Evolutionary conservation across 2,888 invertebrate genomes (phyloP), one percentile per base, ranked within the genome.

Genomic region (Diarsia mendica): DNA sequence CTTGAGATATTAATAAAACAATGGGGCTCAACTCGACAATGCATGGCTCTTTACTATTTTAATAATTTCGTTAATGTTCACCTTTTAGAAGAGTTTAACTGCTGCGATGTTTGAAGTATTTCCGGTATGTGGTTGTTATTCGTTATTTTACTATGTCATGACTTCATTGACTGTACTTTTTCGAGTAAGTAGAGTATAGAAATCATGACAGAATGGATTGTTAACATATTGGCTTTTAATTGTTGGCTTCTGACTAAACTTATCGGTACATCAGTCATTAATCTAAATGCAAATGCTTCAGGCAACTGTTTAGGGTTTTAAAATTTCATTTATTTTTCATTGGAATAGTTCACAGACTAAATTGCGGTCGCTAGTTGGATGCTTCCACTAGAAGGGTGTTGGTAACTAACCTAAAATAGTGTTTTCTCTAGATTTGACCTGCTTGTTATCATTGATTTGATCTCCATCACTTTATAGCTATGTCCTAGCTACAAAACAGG

Each of bases 161-260:
- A 67, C 48, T 64, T 80, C 72, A 78, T 83, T 79, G 73, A 80
- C 81, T 78, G 75, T 77, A 75, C 74, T 75, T 85, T 73, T 83
- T 83, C 65, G 58, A 79, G 67, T 75, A 39, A 55, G 63, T 82
- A 66, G 51, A 46, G 63, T 75, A n/a, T n/a, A 81, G 67, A 76
- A 0, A 65, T 65, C 51, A 76, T 58, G 13, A 48, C 13, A 33
- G 65, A 70, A 48, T 39, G 33, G n/a, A 1, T 69, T 69, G 3
- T 18, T 44, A 51, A 68, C 23, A 20, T 55, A n/a, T 60, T 46
- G 8, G 48, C 28, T 66, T 75, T n/a, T 55, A n/a, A 44, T 75
- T 65, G 6, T 46, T 60, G n/a, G 6, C 60, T 46, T 61, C 44
- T 51, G 5, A 49, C 6, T 61, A 33, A 51, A 61, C 10, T 48